Percentiles rank a stretch among this genome's conserved stretches.
Conservation (phyloP, 2,888 invertebrate species). For the Drosophila nr. fundita region DNA sequence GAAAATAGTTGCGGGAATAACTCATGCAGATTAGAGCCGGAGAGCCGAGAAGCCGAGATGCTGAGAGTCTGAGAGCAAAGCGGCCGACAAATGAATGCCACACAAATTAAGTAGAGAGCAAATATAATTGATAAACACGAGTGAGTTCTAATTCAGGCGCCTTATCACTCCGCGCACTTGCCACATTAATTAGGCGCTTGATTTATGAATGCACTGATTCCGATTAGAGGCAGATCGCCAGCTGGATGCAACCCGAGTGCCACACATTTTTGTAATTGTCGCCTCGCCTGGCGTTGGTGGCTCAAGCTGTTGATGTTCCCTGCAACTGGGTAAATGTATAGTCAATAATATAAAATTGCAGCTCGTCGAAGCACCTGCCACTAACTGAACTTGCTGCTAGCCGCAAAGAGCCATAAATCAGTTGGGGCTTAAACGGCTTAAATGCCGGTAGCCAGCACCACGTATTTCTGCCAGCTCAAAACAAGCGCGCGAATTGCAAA, state of each 20-base stretch:
- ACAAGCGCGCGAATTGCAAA: constrained; percentile 68
- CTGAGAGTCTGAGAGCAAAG: constrained; percentile 29
- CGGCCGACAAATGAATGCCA: constrained; percentile 48
- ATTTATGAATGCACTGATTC: constrained; percentile 75
- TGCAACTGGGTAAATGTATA: not conserved
- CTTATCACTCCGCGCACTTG: constrained; percentile 60
- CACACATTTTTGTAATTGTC: not conserved
- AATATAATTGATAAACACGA: constrained; percentile 75
- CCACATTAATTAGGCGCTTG: constrained; percentile 83
- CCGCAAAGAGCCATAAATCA: constrained; percentile 60
- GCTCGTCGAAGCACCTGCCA: constrained; percentile 43
- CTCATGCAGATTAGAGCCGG: constrained; percentile 69
- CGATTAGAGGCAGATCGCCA: constrained; percentile 31
- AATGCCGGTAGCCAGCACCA: constrained; percentile 67
- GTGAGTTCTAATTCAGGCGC: constrained; percentile 69
- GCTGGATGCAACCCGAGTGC: constrained; percentile 8
- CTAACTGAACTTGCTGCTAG: constrained; percentile 17
- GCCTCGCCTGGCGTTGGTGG: constrained; percentile 21
- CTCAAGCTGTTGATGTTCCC: constrained; percentile 29
- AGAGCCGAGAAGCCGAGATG: not conserved
- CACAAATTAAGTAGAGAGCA: constrained; percentile 70
- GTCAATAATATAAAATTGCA: not conserved
- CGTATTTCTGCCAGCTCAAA: constrained; percentile 43
- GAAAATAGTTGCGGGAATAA: constrained; percentile 68
- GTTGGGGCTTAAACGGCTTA: constrained; percentile 68